Evolutionary conservation across 2,113 vertebrate genomes (phyloP).

Genomic region (Semnopithecus entellus): DNA sequence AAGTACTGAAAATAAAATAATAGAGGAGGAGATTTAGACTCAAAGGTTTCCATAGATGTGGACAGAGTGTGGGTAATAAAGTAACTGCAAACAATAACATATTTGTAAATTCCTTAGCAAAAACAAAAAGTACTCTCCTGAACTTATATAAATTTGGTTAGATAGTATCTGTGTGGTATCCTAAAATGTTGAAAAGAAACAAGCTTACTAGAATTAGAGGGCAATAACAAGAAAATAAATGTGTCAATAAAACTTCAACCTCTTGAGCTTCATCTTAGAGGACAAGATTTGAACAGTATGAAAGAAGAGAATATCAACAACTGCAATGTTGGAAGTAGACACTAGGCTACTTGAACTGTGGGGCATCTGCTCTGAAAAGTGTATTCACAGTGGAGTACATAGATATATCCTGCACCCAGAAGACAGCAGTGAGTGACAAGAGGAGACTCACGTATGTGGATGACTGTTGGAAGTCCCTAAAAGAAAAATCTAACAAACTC

Average conservation of each 20-base stretch:
- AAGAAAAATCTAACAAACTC: conserved; percentile 23
- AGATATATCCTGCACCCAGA: not conserved
- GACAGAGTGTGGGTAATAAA: not conserved
- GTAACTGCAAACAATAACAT: not conserved
- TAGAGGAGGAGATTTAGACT: not conserved
- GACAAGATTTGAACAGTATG: not conserved
- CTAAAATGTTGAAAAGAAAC: not conserved
- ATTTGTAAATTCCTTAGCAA: not conserved
- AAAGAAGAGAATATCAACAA: not conserved
- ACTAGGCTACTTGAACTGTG: not conserved
- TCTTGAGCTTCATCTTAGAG: conserved; percentile 12
- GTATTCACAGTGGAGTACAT: not conserved
- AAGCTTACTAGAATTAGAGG: not conserved
- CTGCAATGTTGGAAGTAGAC: not conserved
- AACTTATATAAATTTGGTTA: not conserved
- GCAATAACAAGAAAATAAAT: not conserved
- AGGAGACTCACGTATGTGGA: not conserved
- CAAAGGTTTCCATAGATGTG: not conserved
- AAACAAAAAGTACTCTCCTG: not conserved
- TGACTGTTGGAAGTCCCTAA: not conserved
- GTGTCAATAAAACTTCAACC: not conserved
- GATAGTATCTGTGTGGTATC: fast-evolving
- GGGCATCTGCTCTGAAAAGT: not conserved
- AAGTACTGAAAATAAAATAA: not conserved
- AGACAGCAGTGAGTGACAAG: not conserved